Conservation (phyloP, 2,888 invertebrate species). For the Oscheius sp. region DNA sequence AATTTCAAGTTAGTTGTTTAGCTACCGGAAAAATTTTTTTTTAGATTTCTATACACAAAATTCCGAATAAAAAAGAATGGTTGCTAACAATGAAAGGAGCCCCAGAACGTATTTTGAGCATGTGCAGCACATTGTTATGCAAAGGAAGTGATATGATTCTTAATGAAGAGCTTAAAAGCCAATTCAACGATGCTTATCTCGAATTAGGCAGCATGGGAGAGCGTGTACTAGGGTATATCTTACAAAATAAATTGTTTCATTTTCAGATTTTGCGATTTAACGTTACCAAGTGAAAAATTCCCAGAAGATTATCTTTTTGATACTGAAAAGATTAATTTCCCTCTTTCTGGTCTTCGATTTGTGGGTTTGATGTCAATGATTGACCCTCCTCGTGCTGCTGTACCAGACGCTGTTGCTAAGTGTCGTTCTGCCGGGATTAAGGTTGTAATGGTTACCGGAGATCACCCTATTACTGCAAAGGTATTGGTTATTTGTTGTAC, state of each 20-base stretch:
- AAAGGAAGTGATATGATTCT: slow-evolving; percentile 75
- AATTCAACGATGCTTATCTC: slow-evolving; percentile 75
- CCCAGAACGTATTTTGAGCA: slow-evolving; percentile 86
- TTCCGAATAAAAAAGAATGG: slow-evolving; percentile 87
- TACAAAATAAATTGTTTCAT: not conserved
- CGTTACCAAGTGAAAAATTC: slow-evolving; percentile 88
- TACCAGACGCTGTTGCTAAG: slow-evolving; percentile 72
- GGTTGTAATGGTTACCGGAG: slow-evolving; percentile 76
- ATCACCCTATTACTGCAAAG: slow-evolving; percentile 75
- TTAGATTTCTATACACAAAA: slow-evolving; percentile 87
- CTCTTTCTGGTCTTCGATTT: slow-evolving; percentile 76
- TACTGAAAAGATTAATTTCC: slow-evolving; percentile 71
- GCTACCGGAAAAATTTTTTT: not conserved
- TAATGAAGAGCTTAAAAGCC: slow-evolving; percentile 67
- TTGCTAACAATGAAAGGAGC: slow-evolving; percentile 81
- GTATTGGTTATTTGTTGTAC: not conserved
- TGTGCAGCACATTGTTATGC: slow-evolving; percentile 76
- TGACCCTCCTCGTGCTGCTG: slow-evolving; percentile 72
- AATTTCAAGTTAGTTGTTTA: slow-evolving; percentile 74
- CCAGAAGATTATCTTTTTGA: slow-evolving; percentile 92
- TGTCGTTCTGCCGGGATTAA: slow-evolving; percentile 71
- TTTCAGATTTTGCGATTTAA: slow-evolving; percentile 85
- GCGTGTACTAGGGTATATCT: slow-evolving; percentile 79
- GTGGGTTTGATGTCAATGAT: slow-evolving; percentile 73
- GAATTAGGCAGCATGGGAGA: slow-evolving; percentile 86